A percentile compares a stretch with the other conserved stretches of the same genome.
These are phyloP conservation scores for Coleophora deauratella DNA, from an alignment of 2,888 invertebrate species.

Conservation along the genomic window DNA sequence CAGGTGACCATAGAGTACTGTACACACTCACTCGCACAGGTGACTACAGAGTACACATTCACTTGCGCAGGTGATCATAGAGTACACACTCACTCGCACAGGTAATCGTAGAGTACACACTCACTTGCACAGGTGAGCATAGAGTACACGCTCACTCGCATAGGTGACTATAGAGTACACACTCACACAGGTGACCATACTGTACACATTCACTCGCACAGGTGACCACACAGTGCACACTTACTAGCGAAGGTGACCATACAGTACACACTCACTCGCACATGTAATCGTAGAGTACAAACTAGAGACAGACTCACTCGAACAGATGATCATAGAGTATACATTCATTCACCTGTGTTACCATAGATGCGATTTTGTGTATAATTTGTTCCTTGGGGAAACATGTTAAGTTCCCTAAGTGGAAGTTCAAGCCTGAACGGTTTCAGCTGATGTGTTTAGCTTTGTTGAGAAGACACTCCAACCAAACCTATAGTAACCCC, in stretches of 20 bases:
- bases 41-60: slow-evolving; percentile 98
- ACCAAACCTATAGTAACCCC: no score
- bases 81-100: slow-evolving; percentile 20
- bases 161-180: slow-evolving; percentile 93
- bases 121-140: neutral
- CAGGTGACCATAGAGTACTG: slow-evolving; percentile 35
- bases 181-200: slow-evolving; percentile 83
- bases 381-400: no score
- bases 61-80: slow-evolving; percentile 81
- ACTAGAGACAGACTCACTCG: no score
- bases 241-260: neutral
- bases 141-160: no score
- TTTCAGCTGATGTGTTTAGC: no score
- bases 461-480: no score
- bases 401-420: no score
- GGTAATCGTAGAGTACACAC: slow-evolving; percentile 23
- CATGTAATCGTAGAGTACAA: slow-evolving; percentile 94
- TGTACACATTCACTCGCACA: slow-evolving; percentile 20
- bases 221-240: slow-evolving; percentile 23
- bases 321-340: slow-evolving; percentile 65
- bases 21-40: no score
- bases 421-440: no score
- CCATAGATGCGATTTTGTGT: no score
- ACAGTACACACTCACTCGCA: no score
- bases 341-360: slow-evolving; percentile 31